Base-by-base conservation (phyloP, 1,140 invertebrate genomes). In the Tetraneura akinire region DNA sequence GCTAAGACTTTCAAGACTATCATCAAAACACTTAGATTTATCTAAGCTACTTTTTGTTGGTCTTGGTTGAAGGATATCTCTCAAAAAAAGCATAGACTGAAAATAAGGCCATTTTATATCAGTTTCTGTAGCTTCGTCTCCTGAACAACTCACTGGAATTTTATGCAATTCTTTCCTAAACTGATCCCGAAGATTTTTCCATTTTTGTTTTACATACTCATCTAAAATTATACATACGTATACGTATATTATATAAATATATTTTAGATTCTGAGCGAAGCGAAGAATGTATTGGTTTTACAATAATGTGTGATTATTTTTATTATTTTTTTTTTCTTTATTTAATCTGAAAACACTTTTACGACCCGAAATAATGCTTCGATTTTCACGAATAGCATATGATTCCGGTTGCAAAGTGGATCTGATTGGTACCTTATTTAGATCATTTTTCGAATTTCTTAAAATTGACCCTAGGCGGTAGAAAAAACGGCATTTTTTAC, bases 171-270 rank as follows among this genome's bases (percentile, higher is more conserved):
- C 51, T 55, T 55, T 55, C n/a, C 51, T 55, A 55, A 55, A 55
- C 51, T 55, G 51, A 55, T 55, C n/a, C 21, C 51, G 51, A 55
- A 55, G 51, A 55, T 55, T 55, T 55, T 55, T 55, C n/a, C 51
- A 55, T 55, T 55, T 55, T 55, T 55, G n/a, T 55, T 55, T 55
- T 10, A 55, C n/a, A 55, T 55, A 21, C 51, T 55, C 51, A 21
- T 55, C 51, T 55, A 55, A 55, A 55, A 55, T n/a, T 55, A 55
- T 55, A 55, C 51, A 53, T 53, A 53, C 9, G 18, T 60, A 60
- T 60, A 26, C n/a, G n/a, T n/a, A n/a, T n/a, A n/a, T n/a, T n/a
- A 29, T 26, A 60, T 21, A 23, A 21, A 60, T 60, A 29, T n/a
- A n/a, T n/a, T n/a, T n/a, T n/a, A n/a, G n/a, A n/a, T n/a, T n/a